phyloP scores from a whole-genome alignment of 2,113 vertebrate genomes.

The Pachyramphus minor region DNA sequence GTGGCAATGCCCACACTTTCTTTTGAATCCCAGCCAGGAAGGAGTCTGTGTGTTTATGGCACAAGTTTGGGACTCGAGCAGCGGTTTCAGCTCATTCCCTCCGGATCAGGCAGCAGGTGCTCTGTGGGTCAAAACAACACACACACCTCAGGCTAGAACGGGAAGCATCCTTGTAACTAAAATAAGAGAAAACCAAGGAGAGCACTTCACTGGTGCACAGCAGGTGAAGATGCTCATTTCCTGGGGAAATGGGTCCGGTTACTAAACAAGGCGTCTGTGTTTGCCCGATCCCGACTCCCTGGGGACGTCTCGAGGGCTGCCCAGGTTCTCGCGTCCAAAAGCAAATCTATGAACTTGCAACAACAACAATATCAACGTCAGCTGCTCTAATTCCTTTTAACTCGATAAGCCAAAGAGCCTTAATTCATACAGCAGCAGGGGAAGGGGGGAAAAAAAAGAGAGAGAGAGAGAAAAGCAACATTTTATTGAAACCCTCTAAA shows the following conservation, averaged over 20 bases:
- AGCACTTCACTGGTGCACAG: background rate
- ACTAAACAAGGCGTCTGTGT: background rate
- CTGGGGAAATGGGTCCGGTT: background rate
- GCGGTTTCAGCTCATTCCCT: background rate
- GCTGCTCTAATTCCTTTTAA: conserved; percentile 36
- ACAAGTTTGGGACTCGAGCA: background rate
- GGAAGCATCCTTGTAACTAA: background rate
- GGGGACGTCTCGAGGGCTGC: background rate
- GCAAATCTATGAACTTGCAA: background rate
- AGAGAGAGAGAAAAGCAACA: background rate
- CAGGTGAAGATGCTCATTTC: background rate
- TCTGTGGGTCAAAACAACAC: background rate
- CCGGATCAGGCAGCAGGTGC: background rate
- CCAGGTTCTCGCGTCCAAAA: background rate
- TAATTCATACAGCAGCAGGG: conserved; percentile 43
- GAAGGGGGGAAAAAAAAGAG: background rate
- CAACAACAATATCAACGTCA: background rate
- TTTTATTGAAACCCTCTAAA: conserved; percentile 39
- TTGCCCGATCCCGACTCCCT: background rate
- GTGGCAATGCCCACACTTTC: background rate
- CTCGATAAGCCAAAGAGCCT: conserved; percentile 7
- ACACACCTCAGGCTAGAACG: background rate
- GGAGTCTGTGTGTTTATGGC: background rate
- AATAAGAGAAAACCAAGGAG: background rate
- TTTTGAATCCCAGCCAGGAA: background rate